A percentile compares a stretch with the other conserved stretches of the same genome.
Evolutionary conservation across 1,140 invertebrate genomes (phyloP).

Genomic region (Teleopsis dalmanni): DNA sequence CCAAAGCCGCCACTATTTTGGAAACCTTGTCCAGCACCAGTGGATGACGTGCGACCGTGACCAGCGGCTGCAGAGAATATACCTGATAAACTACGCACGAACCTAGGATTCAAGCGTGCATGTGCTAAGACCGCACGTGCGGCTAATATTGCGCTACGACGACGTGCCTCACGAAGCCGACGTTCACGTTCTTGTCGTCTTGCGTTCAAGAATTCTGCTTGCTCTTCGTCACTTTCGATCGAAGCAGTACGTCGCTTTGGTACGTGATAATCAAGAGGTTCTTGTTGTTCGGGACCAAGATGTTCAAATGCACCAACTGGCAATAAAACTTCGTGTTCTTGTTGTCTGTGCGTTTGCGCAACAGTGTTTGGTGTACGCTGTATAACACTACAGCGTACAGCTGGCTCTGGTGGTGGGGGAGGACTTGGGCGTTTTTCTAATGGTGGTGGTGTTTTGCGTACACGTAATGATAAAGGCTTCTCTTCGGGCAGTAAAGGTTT

Average conservation of each 20-base stretch:
- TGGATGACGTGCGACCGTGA: conserved; percentile 58
- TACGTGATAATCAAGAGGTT: conserved; percentile 81
- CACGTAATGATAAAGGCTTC: conserved; percentile 31
- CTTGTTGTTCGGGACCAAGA: conserved; percentile 60
- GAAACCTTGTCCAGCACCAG: conserved; percentile 42
- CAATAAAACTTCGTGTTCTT: conserved; percentile 46
- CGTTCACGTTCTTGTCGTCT: conserved; percentile 27
- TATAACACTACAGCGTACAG: conserved; percentile 65
- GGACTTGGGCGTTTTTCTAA: conserved; percentile 47
- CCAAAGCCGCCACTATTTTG: conserved; percentile 35
- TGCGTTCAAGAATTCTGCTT: conserved; percentile 16
- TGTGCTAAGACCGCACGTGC: conserved; percentile 31
- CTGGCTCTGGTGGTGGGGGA: conserved; percentile 45
- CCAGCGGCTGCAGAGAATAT: conserved; percentile 65
- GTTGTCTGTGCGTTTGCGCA: conserved; percentile 44
- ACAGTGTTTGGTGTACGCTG: conserved; percentile 62
- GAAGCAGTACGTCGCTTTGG: conserved; percentile 64
- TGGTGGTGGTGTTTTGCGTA: conserved; percentile 46
- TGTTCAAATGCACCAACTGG: conserved; percentile 45
- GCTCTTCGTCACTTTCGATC: conserved; percentile 51
- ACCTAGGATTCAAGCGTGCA: conserved; percentile 46
- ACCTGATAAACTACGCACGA: conserved; percentile 38
- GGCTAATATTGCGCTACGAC: conserved; percentile 35
- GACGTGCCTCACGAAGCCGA: conserved; percentile 29
- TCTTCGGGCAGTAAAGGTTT: conserved; percentile 46